Base-by-base conservation (phyloP, 2,113 vertebrate species). In the Mellivora capensis region DNA sequence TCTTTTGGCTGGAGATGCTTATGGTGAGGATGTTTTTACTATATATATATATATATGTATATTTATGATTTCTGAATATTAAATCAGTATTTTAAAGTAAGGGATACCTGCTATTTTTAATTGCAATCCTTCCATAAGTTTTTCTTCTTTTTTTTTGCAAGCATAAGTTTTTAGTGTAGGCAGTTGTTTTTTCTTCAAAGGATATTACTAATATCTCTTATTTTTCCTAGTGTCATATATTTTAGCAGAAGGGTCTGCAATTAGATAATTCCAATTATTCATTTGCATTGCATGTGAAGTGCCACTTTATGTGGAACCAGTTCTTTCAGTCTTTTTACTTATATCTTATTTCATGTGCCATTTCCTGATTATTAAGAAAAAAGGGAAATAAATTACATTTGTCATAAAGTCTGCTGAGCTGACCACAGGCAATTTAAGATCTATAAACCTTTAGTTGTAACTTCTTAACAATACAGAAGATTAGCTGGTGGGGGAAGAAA, bases 231-330 rank as follows among this genome's bases (percentile, higher is more conserved):
- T 20, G 21, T 92, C 23, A 39, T 89, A 25, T 86, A 61, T 91
- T 80, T 94, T 91, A 98, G 81, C 76, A 96, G 91, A 12, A 88
- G 21, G 14, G 23, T 39, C 52, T 82, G 49, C 64, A 86, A 81
- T 94, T 71, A 71, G 86, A 90, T 81, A 86, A 59, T 77, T 94
- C 93, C 89, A 89, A 95, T 90, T 97, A 94, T 95, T 96, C 82
- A 96, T 94, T 94, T 97, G 91, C 81, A 91, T 67, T 96, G 79
- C 79, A 64, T 71, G 37, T 88, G 37, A 74, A 84, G 69, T 96
- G 77, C 80, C 67, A 76, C 15, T 95, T 91, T 86, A 39, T 88
- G 82, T 91, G 5, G 13, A 91, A 84, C 29, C 10, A 59, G 34
- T 86, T 82, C 62, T 92, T 93, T 59, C 71, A 80, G n/a, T 69